Evolutionary conservation across 1,140 invertebrate species (phyloP).

Genomic region (Aphelinus certus): DNA sequence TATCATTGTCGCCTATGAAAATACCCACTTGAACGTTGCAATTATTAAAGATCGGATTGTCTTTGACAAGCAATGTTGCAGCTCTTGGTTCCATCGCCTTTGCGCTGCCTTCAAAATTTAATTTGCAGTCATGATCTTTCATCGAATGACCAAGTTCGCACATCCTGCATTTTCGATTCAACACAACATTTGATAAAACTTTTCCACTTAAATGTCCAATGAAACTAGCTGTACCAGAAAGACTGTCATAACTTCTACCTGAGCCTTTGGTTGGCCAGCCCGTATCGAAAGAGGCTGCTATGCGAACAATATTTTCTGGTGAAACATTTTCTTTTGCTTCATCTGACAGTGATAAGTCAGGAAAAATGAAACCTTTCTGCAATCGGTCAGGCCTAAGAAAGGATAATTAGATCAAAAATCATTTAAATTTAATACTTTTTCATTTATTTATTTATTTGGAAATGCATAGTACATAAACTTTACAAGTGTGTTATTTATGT

Average conservation of each 20-base stretch:
- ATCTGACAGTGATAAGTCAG: conserved; percentile 26
- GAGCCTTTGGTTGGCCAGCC: conserved; percentile 42
- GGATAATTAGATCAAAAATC: not conserved
- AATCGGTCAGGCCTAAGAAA: not conserved
- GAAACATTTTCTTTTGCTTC: too few species aligned
- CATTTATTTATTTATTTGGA: not conserved
- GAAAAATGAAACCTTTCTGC: not conserved
- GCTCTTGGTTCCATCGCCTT: conserved; percentile 24
- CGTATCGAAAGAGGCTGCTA: conserved; percentile 15
- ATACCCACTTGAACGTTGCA: conserved; percentile 30
- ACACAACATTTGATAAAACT: conserved; percentile 37
- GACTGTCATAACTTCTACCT: conserved; percentile 43
- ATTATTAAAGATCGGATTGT: conserved; percentile 32
- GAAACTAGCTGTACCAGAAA: conserved; percentile 40
- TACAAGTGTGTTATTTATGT: too few species aligned
- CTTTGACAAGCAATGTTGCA: conserved; percentile 23
- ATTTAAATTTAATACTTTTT: not conserved
- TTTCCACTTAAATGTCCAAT: conserved; percentile 42
- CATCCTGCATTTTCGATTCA: conserved; percentile 40
- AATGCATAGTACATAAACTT: too few species aligned
- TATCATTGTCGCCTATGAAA: conserved; percentile 32
- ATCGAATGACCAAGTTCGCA: conserved; percentile 35
- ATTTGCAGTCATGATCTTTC: conserved; percentile 40
- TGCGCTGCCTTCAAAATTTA: conserved; percentile 36
- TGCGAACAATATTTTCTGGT: too few species aligned